Conservation (phyloP, 2,797 vertebrate species). For the Danionella dracula region DNA sequence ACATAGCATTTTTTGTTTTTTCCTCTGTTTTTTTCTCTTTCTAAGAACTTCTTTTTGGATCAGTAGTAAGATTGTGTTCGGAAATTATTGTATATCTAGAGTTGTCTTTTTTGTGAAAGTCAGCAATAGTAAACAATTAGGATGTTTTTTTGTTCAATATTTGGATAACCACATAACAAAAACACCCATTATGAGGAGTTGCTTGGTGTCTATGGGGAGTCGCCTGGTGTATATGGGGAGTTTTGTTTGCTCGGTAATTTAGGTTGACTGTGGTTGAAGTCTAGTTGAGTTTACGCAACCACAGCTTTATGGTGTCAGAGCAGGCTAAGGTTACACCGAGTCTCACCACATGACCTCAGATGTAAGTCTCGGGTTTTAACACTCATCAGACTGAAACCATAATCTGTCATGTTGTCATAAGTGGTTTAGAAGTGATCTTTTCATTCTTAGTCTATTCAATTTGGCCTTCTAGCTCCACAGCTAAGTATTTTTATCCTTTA, state of each 20-base stretch:
- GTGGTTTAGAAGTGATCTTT: not conserved
- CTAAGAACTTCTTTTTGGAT: no score
- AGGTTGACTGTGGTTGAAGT: not conserved
- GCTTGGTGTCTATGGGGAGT: not conserved
- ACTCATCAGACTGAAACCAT: slow-evolving; percentile 43
- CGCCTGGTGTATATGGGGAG: not conserved
- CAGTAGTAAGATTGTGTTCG: no score
- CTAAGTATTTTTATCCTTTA: slow-evolving; percentile 32
- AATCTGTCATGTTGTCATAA: not conserved
- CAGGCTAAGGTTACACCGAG: slow-evolving; percentile 9
- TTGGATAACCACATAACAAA: not conserved
- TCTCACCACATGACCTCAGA: slow-evolving; percentile 45
- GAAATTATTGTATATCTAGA: no score
- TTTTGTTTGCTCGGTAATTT: not conserved
- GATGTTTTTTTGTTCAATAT: no score
- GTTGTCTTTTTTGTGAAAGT: no score
- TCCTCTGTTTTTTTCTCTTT: no score
- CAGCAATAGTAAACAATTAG: no score
- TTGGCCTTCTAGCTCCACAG: slow-evolving; percentile 29
- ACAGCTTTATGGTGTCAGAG: not conserved
- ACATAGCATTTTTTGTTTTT: no score
- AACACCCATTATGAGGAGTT: not conserved
- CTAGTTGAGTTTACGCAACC: not conserved
- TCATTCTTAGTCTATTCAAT: slow-evolving; percentile 35
- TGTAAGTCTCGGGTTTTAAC: slow-evolving; percentile 47